Conservation (phyloP, 2,113 vertebrate genomes). For the Chaetodon auriga region DNA sequence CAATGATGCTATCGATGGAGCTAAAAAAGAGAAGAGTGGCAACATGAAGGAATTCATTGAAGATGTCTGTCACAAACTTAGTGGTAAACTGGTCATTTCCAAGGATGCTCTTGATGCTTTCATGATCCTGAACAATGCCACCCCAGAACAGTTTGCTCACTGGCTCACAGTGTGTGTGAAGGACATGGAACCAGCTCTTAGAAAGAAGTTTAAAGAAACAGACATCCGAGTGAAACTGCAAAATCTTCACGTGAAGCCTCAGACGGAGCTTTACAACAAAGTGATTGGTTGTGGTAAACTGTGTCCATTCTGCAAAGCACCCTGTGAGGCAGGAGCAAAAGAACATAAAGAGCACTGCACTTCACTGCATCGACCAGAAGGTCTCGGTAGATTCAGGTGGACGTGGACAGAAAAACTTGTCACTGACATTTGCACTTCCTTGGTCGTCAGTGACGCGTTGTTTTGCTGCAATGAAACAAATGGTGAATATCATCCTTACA, state of each 20-base stretch:
- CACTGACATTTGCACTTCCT: slow-evolving; percentile 51
- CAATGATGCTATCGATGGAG: slow-evolving; percentile 41
- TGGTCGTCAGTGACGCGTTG: rapidly evolving
- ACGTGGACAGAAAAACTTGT: rapidly evolving
- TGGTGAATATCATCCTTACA: background rate
- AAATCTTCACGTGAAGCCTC: slow-evolving; percentile 59
- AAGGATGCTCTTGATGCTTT: slow-evolving; percentile 65
- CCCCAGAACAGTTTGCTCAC: slow-evolving; percentile 60
- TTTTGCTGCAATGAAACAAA: slow-evolving; percentile 23
- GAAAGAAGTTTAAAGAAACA: background rate
- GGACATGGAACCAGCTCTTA: slow-evolving; percentile 49
- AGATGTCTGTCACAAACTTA: slow-evolving; percentile 60
- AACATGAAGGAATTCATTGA: slow-evolving; percentile 63
- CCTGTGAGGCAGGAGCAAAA: slow-evolving; percentile 79
- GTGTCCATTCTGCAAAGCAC: slow-evolving; percentile 80
- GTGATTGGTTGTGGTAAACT: slow-evolving; percentile 83
- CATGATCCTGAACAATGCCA: slow-evolving; percentile 58
- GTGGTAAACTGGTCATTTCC: slow-evolving; percentile 65
- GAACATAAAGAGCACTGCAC: slow-evolving; percentile 67
- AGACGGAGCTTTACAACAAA: slow-evolving; percentile 69
- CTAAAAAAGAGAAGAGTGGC: slow-evolving; percentile 3
- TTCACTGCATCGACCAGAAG: slow-evolving; percentile 67
- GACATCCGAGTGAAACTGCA: slow-evolving; percentile 21
- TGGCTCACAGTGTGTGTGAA: slow-evolving; percentile 52
- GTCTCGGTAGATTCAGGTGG: background rate